Percentiles rank a stretch among this genome's conserved stretches.
Conservation (phyloP, 2,888 invertebrate genomes). For the Stenodema calcarata region DNA sequence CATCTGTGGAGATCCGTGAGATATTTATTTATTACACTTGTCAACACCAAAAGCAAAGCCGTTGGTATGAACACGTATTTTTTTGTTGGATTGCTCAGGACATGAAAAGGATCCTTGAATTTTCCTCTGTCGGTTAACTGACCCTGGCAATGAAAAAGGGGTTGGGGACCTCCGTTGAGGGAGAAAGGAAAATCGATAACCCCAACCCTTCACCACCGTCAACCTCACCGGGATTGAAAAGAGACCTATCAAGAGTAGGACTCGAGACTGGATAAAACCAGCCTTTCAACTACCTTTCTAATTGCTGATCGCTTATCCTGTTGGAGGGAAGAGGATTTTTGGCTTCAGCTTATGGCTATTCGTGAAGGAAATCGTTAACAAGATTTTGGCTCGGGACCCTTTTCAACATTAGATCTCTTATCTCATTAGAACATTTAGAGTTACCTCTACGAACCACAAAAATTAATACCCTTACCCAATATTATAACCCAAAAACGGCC, state of each 20-base stretch:
- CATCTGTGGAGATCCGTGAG: no score
- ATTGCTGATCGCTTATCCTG: not conserved
- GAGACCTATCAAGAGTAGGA: not conserved
- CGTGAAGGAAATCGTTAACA: not conserved
- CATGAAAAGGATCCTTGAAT: not conserved
- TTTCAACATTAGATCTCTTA: not conserved
- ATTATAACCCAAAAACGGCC: no score
- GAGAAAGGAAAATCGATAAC: slow-evolving; percentile 1
- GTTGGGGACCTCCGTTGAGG: not conserved
- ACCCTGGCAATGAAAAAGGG: slow-evolving; percentile 38
- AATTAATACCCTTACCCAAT: no score
- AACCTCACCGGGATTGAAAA: not conserved
- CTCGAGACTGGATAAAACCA: not conserved
- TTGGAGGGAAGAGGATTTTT: not conserved
- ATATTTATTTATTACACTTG: no score
- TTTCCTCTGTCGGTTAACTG: slow-evolving; percentile 13
- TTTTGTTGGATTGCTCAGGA: not conserved
- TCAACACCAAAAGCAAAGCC: no score
- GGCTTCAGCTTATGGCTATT: not conserved
- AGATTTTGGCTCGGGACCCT: not conserved
- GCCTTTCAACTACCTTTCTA: not conserved
- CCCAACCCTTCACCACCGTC: not conserved
- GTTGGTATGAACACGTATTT: not conserved
- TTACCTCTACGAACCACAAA: no score
- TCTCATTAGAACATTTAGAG: not conserved